Evolutionary conservation across 2,888 invertebrate species (phyloP).

Genomic region (Pharmacophagus antenor): DNA sequence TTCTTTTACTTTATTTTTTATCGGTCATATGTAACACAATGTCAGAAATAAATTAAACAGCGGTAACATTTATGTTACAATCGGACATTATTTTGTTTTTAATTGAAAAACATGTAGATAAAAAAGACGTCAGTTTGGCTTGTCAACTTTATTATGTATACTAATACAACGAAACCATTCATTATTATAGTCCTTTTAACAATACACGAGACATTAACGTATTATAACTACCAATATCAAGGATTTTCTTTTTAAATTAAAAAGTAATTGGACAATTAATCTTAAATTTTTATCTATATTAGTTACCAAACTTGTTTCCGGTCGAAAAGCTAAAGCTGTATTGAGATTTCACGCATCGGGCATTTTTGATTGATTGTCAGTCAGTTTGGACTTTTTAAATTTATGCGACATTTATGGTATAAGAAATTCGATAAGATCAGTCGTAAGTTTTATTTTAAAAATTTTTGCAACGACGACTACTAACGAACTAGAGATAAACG

Average conservation of each 20-base stretch:
- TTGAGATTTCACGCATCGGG: slow-evolving; percentile 33
- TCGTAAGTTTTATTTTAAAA: slow-evolving; percentile 6
- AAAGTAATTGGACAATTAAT: slow-evolving; percentile 27
- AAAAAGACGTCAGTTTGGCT: background rate
- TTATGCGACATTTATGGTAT: slow-evolving; percentile 11
- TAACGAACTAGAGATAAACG: background rate
- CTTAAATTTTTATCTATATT: slow-evolving; percentile 24
- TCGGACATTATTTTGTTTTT: no score
- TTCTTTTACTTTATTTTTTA: no score
- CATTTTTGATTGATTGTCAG: slow-evolving; percentile 33
- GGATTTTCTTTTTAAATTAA: slow-evolving; percentile 20
- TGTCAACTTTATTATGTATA: background rate
- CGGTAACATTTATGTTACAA: no score
- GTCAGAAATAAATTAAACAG: no score
- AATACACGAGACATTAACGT: slow-evolving; percentile 5
- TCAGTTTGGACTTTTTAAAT: slow-evolving; percentile 28
- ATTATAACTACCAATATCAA: slow-evolving; percentile 1
- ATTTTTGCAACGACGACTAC: background rate
- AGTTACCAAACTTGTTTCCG: slow-evolving; percentile 32
- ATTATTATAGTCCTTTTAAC: background rate
- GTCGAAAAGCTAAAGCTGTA: slow-evolving; percentile 33
- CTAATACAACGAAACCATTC: background rate
- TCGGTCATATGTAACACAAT: no score
- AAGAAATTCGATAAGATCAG: slow-evolving; percentile 11
- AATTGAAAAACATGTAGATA: no score